phyloP scores from a whole-genome alignment of 2,888 invertebrate species.

The Schrankia costaestrigalis region DNA sequence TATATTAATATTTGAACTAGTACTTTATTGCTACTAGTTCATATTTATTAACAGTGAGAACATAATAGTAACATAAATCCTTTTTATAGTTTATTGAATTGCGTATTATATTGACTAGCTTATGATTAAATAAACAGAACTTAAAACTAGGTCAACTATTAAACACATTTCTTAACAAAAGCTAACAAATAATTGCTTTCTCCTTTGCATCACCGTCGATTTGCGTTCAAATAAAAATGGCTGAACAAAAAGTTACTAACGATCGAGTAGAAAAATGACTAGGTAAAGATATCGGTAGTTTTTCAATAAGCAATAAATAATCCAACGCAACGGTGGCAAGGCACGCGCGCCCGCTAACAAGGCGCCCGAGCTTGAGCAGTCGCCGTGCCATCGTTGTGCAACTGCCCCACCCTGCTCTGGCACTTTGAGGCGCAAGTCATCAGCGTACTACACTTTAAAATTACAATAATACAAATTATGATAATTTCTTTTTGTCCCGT shows the following conservation, averaged over 20 bases:
- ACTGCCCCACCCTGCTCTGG: conserved; percentile 72
- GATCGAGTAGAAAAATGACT: conserved; percentile 53
- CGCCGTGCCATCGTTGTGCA: conserved; percentile 74
- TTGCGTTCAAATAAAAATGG: conserved; percentile 30
- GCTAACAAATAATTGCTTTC: conserved; percentile 23
- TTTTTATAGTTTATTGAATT: too few species aligned
- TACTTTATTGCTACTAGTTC: too few species aligned
- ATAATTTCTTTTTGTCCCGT: too few species aligned
- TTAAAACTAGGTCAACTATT: conserved; percentile 7
- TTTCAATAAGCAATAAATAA: conserved; percentile 80
- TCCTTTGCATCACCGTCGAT: conserved; percentile 29
- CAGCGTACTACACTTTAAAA: conserved; percentile 13
- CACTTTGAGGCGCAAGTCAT: conserved; percentile 45
- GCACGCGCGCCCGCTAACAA: conserved; percentile 72
- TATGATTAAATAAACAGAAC: conserved; percentile 1
- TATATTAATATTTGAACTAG: too few species aligned
- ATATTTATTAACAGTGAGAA: too few species aligned
- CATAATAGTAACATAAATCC: too few species aligned
- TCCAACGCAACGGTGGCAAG: conserved; percentile 71
- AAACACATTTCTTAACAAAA: conserved; percentile 17
- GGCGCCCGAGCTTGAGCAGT: conserved; percentile 32
- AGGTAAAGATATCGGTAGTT: conserved; percentile 65
- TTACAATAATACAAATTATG: neutral
- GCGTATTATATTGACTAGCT: neutral
- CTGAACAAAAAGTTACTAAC: conserved; percentile 38